These are phyloP conservation scores for Myotis yumanensis DNA, from an alignment of 2,113 vertebrate genomes.

Conservation along the genomic window DNA sequence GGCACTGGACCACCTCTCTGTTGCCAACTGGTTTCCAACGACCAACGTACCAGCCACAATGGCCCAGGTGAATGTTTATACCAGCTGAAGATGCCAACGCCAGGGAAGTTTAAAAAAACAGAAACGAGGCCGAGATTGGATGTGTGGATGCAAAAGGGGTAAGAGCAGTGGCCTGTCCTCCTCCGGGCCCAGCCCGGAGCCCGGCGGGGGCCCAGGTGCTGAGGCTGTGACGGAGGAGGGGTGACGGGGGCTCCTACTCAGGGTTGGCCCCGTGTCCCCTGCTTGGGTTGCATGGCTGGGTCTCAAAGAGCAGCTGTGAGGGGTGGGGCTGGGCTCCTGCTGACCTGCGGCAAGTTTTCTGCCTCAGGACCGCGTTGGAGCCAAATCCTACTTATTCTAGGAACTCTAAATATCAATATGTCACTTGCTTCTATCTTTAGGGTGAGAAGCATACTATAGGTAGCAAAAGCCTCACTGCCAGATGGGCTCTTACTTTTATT, in stretches of 20 bases:
- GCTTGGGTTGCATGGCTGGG: neutral
- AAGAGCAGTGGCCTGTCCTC: fast-evolving
- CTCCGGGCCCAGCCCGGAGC: neutral
- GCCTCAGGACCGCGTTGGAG: neutral
- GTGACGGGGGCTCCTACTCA: neutral
- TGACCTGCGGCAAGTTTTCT: neutral
- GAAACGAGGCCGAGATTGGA: neutral
- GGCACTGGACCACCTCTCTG: neutral
- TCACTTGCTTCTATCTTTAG: neutral
- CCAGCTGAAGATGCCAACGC: neutral
- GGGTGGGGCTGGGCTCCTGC: neutral
- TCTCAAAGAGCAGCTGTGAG: neutral
- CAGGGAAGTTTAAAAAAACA: neutral
- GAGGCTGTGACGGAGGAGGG: neutral
- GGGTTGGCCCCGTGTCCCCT: neutral
- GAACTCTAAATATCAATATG: neutral
- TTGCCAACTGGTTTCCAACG: neutral
- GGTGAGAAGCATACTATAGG: neutral
- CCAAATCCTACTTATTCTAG: neutral
- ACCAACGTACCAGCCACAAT: fast-evolving
- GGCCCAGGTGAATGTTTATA: neutral
- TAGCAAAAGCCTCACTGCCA: neutral
- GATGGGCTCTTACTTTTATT: neutral
- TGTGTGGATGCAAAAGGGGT: too few species aligned
- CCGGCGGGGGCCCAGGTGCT: fast-evolving